Base-by-base conservation (phyloP, 2,113 vertebrate genomes). In the Hemichromis elongatus region DNA sequence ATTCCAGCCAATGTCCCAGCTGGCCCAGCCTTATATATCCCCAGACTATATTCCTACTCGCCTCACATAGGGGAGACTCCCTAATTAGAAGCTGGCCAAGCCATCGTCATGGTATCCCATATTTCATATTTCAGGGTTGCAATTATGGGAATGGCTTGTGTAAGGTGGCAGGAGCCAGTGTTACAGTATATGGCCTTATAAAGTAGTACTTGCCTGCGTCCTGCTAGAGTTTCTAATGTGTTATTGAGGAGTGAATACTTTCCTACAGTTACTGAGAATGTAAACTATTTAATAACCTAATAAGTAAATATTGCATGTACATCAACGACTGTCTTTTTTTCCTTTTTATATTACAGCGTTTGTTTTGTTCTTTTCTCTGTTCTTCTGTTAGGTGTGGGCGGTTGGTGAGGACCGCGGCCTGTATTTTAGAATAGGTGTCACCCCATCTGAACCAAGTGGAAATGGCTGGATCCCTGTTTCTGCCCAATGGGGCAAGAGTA, bases 341-440 rank as follows among this genome's bases (percentile, higher is more conserved):
- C n/a, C n/a, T n/a, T 70, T 42, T 42, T 47, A 6, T 47, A 21
- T 73, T 63, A 4, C 24, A 30, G 24, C n/a, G 61, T 47, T 50
- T n/a, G 40, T 54, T 68, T 30, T 19, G 2, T 2, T 55, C 28
- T n/a, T 55, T 13, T 55, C 12, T 77, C 2, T 52, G 47, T 52
- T 13, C 47, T 52, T 52, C 18, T 75, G 61, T 52, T 90, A 99
- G 99, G 98, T 99, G 52, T 99, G 98, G 98, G 98, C 97, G 3
- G 96, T 99, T 0, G 90, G 97, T 0, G 97, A 99, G 78, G 98
- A 99, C 91, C 96, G 98, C 21, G 94, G 96, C 0, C 85, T 99
- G 80, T 99, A 99, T 92, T 99, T 99, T 84, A 97, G 99, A 13
- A 97, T 98, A 83, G 98, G 98, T 0, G 95, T 99, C 73, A 98